Evolutionary conservation across 2,888 invertebrate species (phyloP).

Genomic region (Abrostola tripartita): DNA sequence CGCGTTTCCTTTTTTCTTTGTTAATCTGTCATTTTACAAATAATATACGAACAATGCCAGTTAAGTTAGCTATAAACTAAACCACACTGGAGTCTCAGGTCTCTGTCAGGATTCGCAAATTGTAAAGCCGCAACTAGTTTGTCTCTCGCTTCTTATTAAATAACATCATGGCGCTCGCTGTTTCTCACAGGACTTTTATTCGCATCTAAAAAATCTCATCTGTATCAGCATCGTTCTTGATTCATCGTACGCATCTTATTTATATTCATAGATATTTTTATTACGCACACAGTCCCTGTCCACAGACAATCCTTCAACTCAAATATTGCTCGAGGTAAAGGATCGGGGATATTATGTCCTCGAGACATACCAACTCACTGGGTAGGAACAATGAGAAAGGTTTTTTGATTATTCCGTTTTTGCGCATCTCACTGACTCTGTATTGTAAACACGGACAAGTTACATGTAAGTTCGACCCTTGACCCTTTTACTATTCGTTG

Average conservation of each 20-base stretch:
- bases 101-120: no score
- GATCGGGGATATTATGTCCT: conserved; percentile 37
- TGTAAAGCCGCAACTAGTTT: no score
- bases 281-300: conserved; percentile 33
- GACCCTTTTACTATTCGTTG: conserved; percentile 36
- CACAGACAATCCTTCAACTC: conserved; percentile 51
- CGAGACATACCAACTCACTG: conserved; percentile 44
- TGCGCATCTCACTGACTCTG: conserved; percentile 39
- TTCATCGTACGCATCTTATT: conserved; percentile 30
- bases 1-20: no score
- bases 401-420: conserved; percentile 51
- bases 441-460: conserved; percentile 40
- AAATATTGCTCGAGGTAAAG: conserved; percentile 53
- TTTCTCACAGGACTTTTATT: not conserved
- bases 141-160: no score
- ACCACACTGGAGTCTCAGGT: no score
- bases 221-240: not conserved
- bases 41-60: no score
- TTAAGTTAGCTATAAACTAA: no score
- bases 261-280: conserved; percentile 55
- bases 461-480: conserved; percentile 18
- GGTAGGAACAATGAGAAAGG: conserved; percentile 52
- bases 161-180: no score
- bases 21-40: no score
- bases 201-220: not conserved